These are phyloP conservation scores for Mycalesis mineus DNA, from an alignment of 2,888 invertebrate species.

Conservation along the genomic window DNA sequence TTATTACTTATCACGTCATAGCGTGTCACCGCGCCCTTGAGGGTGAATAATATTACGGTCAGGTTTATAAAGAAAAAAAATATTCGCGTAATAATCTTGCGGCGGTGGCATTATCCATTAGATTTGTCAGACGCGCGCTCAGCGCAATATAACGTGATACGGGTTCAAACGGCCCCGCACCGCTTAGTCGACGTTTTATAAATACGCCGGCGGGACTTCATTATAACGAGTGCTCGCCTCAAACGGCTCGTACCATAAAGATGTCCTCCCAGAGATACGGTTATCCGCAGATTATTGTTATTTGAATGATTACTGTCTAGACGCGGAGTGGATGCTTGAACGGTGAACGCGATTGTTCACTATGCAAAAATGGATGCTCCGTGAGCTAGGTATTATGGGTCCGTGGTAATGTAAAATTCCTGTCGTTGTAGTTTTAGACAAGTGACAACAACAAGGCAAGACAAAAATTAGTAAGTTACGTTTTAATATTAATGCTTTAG, in stretches of 20 bases:
- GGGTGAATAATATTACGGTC: background rate
- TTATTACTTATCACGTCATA: background rate
- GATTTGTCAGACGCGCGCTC: conserved; percentile 37
- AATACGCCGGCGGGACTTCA: conserved; percentile 33
- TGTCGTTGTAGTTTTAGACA: background rate
- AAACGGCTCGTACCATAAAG: conserved; percentile 16
- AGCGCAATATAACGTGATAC: conserved; percentile 40
- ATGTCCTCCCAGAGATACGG: conserved; percentile 16
- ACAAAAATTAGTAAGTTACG: background rate
- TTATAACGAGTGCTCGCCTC: conserved; percentile 28
- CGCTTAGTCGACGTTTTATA: conserved; percentile 42
- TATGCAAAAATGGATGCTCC: background rate
- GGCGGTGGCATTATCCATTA: conserved; percentile 14
- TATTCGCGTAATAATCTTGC: background rate
- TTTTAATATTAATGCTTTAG: too few relatives aligned
- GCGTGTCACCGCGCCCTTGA: background rate
- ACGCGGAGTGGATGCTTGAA: background rate
- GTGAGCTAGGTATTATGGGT: background rate
- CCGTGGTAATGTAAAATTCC: background rate
- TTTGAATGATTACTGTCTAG: conserved; percentile 20
- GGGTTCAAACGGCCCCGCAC: conserved; percentile 31
- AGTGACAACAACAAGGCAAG: too few relatives aligned
- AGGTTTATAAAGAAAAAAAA: background rate
- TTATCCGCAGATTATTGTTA: conserved; percentile 21
- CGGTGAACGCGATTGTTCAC: too few relatives aligned